These are phyloP conservation scores for Cryptosula pallasiana DNA, from an alignment of 2,888 invertebrate genomes.

Conservation along the genomic window DNA sequence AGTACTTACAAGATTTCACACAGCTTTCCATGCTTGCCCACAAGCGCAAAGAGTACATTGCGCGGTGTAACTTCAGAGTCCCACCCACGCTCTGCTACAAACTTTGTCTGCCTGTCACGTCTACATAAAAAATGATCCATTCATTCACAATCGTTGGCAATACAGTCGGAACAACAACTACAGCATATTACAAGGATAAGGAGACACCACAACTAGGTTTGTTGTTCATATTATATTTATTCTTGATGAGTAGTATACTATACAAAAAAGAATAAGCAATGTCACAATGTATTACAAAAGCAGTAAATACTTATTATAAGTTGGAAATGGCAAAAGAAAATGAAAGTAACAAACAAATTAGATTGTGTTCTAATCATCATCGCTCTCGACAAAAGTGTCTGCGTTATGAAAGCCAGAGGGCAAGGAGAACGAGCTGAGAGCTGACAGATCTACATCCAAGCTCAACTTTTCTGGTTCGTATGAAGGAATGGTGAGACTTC, in stretches of 20 bases:
- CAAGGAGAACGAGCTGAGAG: neutral
- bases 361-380: too few species aligned
- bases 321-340: too few species aligned
- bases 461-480: neutral
- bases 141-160: too few species aligned
- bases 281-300: too few species aligned
- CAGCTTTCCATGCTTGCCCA: constrained; percentile 55
- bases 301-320: too few species aligned
- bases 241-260: too few species aligned
- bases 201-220: too few species aligned
- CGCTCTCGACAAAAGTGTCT: neutral
- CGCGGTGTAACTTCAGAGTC: constrained; percentile 51
- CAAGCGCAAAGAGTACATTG: constrained; percentile 49
- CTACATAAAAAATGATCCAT: constrained; percentile 35
- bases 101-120: constrained; percentile 38
- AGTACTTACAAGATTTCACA: constrained; percentile 53
- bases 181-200: neutral
- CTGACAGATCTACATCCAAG: neutral
- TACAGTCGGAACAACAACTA: neutral
- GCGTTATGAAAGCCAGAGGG: neutral
- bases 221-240: too few species aligned
- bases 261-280: too few species aligned
- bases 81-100: constrained; percentile 52
- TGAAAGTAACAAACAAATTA: too few species aligned
- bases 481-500: neutral